Base-by-base conservation (phyloP, 2,113 vertebrate species). In the Gallinago jamesoni region DNA sequence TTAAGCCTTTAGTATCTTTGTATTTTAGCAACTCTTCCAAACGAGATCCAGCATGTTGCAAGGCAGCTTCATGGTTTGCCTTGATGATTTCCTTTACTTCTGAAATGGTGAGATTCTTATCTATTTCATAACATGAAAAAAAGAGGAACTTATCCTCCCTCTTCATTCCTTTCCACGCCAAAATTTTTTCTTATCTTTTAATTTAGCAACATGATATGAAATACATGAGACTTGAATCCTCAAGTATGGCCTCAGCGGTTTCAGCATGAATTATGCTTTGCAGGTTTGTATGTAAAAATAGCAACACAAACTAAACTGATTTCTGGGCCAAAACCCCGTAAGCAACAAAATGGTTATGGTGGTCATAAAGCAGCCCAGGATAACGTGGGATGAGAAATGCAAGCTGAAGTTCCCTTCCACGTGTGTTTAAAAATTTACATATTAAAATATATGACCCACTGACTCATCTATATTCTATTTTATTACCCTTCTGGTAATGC, bases 11-110 rank as follows among this genome's bases (percentile, higher is more conserved):
- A 81, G 11, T 63, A 90, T 84, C 85, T 84, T 87, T 66, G 25
- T 66, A 69, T 56, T 95, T 81, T 37, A 70, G 31, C 57, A 95
- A 47, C 66, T 89, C 79, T 96, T 98, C 66, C 83, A 94, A 95
- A 94, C 90, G 84, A 80, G 64, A 31, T 75, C 48, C 72, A 80
- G 89, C 70, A 87, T 70, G 93, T 76, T 95, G 70, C 75, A 88
- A 93, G 84, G 39, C 64, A 76, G 45, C 55, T 95, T 86, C 67
- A 48, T 79, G 77, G 91, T 96, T 95, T 85, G 79, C 52, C n/a
- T 95, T 1, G 0, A 55, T 67, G 81, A 76, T 87, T 76, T 91
- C n/a, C 45, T 95, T 68, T 87, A 30, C 66, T 87, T 95, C 82
- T 92, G 84, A 92, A 95, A 77, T 56, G 3, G 10, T 62, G 25